Conservation (phyloP, 2,888 invertebrate genomes). For the Eudemis profundana region DNA sequence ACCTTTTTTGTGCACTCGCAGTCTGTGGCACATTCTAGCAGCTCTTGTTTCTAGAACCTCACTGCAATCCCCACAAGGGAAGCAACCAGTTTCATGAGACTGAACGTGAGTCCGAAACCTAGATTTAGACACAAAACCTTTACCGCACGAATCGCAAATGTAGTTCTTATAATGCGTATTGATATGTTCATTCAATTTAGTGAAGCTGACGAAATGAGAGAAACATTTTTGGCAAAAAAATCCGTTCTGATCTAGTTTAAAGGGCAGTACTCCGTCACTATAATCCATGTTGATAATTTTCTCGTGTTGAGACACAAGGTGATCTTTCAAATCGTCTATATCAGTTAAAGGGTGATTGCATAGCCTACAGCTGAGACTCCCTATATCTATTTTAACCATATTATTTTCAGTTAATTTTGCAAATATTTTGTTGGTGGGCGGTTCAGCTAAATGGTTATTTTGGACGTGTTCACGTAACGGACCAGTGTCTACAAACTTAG, state of each 20-base stretch:
- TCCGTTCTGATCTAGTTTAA: conserved; percentile 65
- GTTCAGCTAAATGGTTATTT: conserved; percentile 60
- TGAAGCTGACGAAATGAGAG: conserved; percentile 60
- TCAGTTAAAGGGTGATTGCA: conserved; percentile 60
- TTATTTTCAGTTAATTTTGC: conserved; percentile 76
- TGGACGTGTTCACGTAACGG: conserved; percentile 65
- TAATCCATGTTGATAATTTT: conserved; percentile 61
- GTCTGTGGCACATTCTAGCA: conserved; percentile 67
- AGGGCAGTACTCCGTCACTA: conserved; percentile 76
- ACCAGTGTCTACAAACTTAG: conserved; percentile 66
- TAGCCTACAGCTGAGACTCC: conserved; percentile 66
- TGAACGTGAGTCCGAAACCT: conserved; percentile 74
- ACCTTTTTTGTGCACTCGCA: conserved; percentile 69
- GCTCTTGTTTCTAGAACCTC: conserved; percentile 67
- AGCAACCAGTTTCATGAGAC: conserved; percentile 69
- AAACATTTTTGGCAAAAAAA: conserved; percentile 73
- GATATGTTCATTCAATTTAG: conserved; percentile 76
- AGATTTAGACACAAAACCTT: conserved; percentile 73
- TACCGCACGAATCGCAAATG: conserved; percentile 76
- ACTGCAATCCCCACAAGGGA: conserved; percentile 72
- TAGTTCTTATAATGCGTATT: conserved; percentile 77
- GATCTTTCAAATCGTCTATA: conserved; percentile 67
- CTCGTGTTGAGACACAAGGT: conserved; percentile 61
- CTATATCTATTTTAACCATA: conserved; percentile 77
- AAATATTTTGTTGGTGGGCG: conserved; percentile 68